phyloP scores from a whole-genome alignment of 1,140 invertebrate genomes.

The Eueides isabella region DNA sequence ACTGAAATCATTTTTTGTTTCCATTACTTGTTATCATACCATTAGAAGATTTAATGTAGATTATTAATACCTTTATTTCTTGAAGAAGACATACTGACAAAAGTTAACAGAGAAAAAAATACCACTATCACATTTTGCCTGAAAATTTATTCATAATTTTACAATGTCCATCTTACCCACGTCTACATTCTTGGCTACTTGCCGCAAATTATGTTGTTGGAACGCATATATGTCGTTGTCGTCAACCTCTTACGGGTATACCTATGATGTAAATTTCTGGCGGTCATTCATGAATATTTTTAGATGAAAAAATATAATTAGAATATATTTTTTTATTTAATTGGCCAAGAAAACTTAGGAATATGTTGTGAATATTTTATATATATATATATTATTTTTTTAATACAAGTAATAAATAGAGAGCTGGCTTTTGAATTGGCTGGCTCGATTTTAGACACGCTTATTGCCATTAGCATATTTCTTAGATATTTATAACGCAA shows the following conservation, averaged over 20 bases:
- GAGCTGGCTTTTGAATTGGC: slow-evolving; percentile 59
- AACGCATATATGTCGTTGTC: slow-evolving; percentile 16
- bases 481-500: slow-evolving; percentile 55
- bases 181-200: slow-evolving; percentile 30
- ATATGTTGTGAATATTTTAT: slow-evolving; percentile 52
- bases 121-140: too few species aligned
- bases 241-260: slow-evolving; percentile 22
- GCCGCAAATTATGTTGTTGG: slow-evolving; percentile 26
- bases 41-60: too few species aligned
- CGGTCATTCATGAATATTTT: slow-evolving; percentile 26
- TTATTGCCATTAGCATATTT: slow-evolving; percentile 67
- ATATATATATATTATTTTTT: too few species aligned
- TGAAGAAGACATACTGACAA: too few species aligned
- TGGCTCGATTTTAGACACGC: slow-evolving; percentile 57
- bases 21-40: too few species aligned
- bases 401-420: slow-evolving; percentile 74
- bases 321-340: slow-evolving; percentile 14
- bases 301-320: too few species aligned
- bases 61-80: too few species aligned
- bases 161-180: slow-evolving; percentile 15
- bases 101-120: too few species aligned
- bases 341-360: slow-evolving; percentile 49
- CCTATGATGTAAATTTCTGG: slow-evolving; percentile 31
- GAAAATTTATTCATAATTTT: background rate
- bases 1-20: too few species aligned